Evolutionary conservation across 2,888 invertebrate species (phyloP).

Genomic region (Lasioglossum lativentre): DNA sequence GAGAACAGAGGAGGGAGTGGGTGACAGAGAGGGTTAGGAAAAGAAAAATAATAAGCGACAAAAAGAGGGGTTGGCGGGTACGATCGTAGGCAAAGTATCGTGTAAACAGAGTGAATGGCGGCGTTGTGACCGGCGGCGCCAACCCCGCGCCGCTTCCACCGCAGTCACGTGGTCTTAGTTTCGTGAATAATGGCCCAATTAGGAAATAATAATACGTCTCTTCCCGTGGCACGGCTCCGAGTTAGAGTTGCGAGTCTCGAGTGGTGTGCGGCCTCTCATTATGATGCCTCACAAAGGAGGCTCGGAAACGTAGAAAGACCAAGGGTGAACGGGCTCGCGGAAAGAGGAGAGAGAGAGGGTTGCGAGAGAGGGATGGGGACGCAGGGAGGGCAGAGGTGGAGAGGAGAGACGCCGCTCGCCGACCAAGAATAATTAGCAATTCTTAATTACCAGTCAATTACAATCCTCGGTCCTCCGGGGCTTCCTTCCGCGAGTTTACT

Average conservation of each 20-base stretch:
- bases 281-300: conserved; percentile 69
- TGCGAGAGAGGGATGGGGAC: not conserved
- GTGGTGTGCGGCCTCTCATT: conserved; percentile 71
- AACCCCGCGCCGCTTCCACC: conserved; percentile 34
- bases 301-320: conserved; percentile 66
- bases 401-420: conserved; percentile 38
- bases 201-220: conserved; percentile 77
- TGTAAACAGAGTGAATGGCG: conserved; percentile 45
- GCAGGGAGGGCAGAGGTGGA: not conserved
- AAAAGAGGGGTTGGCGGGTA: conserved; percentile 2
- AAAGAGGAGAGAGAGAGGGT: not conserved
- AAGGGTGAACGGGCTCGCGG: conserved; percentile 30
- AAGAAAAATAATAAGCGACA: not conserved
- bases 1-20: no score
- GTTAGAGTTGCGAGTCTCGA: conserved; percentile 71
- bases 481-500: conserved; percentile 32
- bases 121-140: conserved; percentile 26
- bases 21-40: no score
- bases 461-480: conserved; percentile 39
- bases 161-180: conserved; percentile 70
- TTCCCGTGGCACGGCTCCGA: conserved; percentile 63
- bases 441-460: conserved; percentile 71
- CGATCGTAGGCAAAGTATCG: conserved; percentile 40
- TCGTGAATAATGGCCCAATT: conserved; percentile 78
- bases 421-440: conserved; percentile 67